These are phyloP conservation scores for Orius laevigatus DNA, from an alignment of 1,140 invertebrate species.

Conservation along the genomic window DNA sequence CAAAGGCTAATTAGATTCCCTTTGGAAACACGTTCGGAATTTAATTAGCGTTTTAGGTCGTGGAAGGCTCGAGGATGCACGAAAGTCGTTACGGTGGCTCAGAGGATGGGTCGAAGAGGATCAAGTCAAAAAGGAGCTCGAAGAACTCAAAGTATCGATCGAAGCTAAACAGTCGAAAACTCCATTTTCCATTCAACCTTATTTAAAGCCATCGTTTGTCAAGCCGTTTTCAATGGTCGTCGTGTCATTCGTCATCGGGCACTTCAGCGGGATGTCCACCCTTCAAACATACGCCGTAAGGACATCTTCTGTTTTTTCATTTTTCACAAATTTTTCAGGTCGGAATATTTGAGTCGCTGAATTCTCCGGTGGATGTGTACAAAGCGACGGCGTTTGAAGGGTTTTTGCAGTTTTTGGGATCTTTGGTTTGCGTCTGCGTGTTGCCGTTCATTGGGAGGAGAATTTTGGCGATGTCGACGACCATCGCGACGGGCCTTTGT, in stretches of 20 bases:
- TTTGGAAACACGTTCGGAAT: too few species aligned
- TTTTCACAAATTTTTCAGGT: slow-evolving; percentile 2
- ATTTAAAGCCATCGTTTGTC: slow-evolving; percentile 32
- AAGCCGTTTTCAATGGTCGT: slow-evolving; percentile 43
- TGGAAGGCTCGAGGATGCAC: slow-evolving; percentile 27
- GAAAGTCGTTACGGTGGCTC: slow-evolving; percentile 38
- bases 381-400: slow-evolving; percentile 42
- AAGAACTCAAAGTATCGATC: slow-evolving; percentile 25
- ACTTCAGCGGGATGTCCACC: slow-evolving; percentile 50
- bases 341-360: slow-evolving; percentile 35
- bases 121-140: slow-evolving; percentile 36
- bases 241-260: slow-evolving; percentile 43
- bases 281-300: slow-evolving; percentile 51
- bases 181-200: slow-evolving; percentile 5
- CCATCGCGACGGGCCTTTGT: slow-evolving; percentile 38
- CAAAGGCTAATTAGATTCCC: too few species aligned
- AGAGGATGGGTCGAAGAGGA: slow-evolving; percentile 39
- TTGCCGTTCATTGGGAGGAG: slow-evolving; percentile 52
- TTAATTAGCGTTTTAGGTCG: slow-evolving; percentile 19
- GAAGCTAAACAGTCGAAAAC: background rate
- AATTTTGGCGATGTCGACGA: slow-evolving; percentile 41
- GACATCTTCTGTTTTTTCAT: slow-evolving; percentile 24
- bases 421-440: slow-evolving; percentile 37
- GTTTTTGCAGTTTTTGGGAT: slow-evolving; percentile 41
- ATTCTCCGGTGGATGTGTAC: slow-evolving; percentile 50